A percentile compares a stretch with the other conserved stretches of the same genome.
phyloP scores from a whole-genome alignment of 2,888 invertebrate genomes.

The Acanthosepion esculentum region DNA sequence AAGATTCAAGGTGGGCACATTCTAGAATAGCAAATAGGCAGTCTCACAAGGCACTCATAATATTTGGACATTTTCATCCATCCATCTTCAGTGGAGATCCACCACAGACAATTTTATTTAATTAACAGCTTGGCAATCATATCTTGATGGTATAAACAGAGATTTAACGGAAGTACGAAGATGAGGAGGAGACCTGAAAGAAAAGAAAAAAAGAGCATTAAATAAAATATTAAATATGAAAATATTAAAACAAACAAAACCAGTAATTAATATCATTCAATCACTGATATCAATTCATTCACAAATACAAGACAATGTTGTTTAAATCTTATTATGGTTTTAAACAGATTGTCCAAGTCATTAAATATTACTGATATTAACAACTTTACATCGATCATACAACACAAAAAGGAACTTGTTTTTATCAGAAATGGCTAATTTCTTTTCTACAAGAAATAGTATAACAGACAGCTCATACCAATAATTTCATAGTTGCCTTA shows the following conservation, averaged over 20 bases:
- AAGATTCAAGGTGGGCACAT: background rate
- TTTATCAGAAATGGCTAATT: too few relatives aligned
- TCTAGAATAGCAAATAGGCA: slow-evolving; percentile 20
- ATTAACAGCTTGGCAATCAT: slow-evolving; percentile 41
- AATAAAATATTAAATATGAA: background rate
- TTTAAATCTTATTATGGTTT: background rate
- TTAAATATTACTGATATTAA: background rate
- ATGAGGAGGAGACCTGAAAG: slow-evolving; percentile 24
- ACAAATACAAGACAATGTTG: background rate
- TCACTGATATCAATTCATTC: background rate
- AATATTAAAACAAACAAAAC: background rate
- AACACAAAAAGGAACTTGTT: background rate
- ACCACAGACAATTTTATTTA: background rate
- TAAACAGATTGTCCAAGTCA: background rate
- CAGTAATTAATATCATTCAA: background rate
- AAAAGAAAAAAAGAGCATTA: background rate
- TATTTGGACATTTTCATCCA: background rate
- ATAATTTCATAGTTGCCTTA: too few relatives aligned
- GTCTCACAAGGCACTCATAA: slow-evolving; percentile 15
- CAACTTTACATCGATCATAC: background rate
- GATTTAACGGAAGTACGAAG: slow-evolving; percentile 47
- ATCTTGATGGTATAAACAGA: background rate
- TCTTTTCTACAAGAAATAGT: too few relatives aligned
- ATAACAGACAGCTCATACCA: too few relatives aligned
- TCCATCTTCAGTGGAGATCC: slow-evolving; percentile 33